These are phyloP conservation scores for Diplolepis rosae DNA, from an alignment of 2,888 invertebrate genomes.

Conservation along the genomic window DNA sequence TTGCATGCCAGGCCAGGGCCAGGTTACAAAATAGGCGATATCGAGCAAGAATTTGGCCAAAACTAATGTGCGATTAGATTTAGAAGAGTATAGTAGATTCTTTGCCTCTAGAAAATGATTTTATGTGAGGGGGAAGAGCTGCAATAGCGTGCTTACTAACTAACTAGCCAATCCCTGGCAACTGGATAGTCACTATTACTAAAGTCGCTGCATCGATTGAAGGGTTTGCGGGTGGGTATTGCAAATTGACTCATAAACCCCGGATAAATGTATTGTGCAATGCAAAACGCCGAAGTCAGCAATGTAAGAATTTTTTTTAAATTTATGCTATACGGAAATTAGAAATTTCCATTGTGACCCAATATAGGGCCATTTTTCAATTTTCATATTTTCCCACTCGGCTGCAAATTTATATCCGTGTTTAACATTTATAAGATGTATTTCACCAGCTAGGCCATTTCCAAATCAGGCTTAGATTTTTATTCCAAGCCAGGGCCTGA, in stretches of 20 bases:
- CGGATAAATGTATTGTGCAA: neutral
- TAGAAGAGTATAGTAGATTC: no score
- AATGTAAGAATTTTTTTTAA: neutral
- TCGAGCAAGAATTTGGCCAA: no score
- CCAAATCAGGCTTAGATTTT: no score
- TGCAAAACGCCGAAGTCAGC: no score
- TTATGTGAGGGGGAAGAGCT: no score
- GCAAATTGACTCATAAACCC: neutral
- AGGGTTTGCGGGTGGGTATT: neutral
- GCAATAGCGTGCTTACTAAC: no score
- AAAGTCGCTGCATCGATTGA: constrained; percentile 29
- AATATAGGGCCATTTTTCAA: neutral
- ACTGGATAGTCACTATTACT: constrained; percentile 16
- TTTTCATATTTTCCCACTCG: neutral
- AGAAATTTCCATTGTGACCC: neutral
- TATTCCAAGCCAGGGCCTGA: no score
- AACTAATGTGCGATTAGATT: no score
- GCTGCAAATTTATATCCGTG: neutral
- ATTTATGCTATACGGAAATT: neutral
- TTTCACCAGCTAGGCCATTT: no score
- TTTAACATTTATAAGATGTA: neutral
- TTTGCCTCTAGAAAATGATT: no score
- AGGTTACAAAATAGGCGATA: no score
- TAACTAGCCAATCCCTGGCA: constrained; percentile 21
- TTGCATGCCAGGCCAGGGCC: no score